Percentiles rank a stretch among this genome's conserved stretches.
Evolutionary conservation across 2,797 vertebrate genomes (phyloP).

Genomic region (Gouania willdenowi): DNA sequence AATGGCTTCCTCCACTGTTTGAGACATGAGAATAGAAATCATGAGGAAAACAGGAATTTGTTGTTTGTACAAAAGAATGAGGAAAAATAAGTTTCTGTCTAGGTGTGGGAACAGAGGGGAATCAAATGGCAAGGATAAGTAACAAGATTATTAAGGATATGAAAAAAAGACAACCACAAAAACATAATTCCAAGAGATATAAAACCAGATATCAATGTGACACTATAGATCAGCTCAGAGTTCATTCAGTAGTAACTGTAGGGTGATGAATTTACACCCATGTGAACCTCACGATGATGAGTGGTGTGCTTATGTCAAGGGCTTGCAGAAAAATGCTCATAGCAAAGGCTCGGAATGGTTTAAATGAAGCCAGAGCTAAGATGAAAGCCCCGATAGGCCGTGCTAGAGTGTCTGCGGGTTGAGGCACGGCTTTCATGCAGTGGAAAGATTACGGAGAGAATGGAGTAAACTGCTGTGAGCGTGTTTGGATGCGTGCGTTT

Average conservation of each 20-base stretch:
- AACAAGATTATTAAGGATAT: background rate
- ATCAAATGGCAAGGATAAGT: background rate
- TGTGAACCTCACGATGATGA: conserved; percentile 36
- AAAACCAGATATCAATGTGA: conserved; percentile 4
- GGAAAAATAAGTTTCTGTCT: background rate
- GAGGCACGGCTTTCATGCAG: conserved; percentile 24
- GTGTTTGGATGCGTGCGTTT: conserved; percentile 14
- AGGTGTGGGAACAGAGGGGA: background rate
- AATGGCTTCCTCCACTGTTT: conserved; percentile 32
- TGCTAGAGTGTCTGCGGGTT: background rate
- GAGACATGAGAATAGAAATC: conserved; percentile 13
- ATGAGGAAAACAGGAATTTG: background rate
- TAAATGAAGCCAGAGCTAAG: conserved; percentile 49
- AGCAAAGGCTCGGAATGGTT: conserved; percentile 29
- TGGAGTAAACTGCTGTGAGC: conserved; percentile 44
- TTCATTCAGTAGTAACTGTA: conserved; percentile 14
- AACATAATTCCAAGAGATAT: conserved; percentile 24
- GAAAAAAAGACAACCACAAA: background rate
- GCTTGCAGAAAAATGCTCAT: conserved; percentile 34
- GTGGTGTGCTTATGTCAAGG: conserved; percentile 36
- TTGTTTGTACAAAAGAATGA: background rate
- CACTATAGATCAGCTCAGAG: conserved; percentile 13
- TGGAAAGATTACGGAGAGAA: conserved; percentile 51
- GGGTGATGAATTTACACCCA: conserved; percentile 26
- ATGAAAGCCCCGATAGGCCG: conserved; percentile 47